Evolutionary conservation across 2,797 vertebrate species (phyloP).

Genomic region (Anguilla megastoma): DNA sequence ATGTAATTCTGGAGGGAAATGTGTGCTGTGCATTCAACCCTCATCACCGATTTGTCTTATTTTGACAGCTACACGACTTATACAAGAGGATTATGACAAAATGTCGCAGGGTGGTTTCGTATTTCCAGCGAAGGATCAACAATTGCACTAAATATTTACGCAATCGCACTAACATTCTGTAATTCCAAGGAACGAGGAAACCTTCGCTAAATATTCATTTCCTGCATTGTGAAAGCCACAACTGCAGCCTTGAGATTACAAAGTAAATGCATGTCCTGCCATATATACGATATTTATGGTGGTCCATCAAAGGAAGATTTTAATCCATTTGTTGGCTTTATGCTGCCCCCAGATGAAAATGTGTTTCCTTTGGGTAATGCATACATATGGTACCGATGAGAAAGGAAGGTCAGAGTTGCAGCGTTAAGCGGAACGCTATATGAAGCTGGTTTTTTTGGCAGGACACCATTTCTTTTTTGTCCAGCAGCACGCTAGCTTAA

Average conservation of each 20-base stretch:
- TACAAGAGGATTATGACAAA: constrained; percentile 2
- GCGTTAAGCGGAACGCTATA: constrained; percentile 5
- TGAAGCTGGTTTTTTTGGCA: constrained; percentile 29
- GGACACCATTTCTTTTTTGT: constrained; percentile 25
- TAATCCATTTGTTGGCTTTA: constrained; percentile 34
- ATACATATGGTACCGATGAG: constrained; percentile 29
- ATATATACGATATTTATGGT: constrained; percentile 7
- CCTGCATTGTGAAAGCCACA: constrained; percentile 11
- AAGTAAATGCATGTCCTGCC: background rate
- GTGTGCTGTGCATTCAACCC: background rate
- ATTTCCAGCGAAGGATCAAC: constrained; percentile 42
- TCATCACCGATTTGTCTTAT: background rate
- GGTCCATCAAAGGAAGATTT: constrained; percentile 16
- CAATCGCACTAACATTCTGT: constrained; percentile 33
- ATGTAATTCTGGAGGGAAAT: background rate
- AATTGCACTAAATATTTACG: constrained; percentile 53
- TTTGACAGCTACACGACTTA: background rate
- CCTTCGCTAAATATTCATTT: constrained; percentile 26
- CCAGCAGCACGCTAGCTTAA: background rate
- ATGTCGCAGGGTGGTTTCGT: constrained; percentile 23
- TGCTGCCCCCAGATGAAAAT: constrained; percentile 1
- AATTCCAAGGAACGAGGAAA: constrained; percentile 26
- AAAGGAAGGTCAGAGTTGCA: constrained; percentile 28
- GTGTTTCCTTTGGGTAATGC: constrained; percentile 21
- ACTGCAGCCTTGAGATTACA: constrained; percentile 1